Evolutionary conservation across 2,888 invertebrate species (phyloP), one percentile per base, ranked within the genome.

Genomic region (Andrena bucephala): DNA sequence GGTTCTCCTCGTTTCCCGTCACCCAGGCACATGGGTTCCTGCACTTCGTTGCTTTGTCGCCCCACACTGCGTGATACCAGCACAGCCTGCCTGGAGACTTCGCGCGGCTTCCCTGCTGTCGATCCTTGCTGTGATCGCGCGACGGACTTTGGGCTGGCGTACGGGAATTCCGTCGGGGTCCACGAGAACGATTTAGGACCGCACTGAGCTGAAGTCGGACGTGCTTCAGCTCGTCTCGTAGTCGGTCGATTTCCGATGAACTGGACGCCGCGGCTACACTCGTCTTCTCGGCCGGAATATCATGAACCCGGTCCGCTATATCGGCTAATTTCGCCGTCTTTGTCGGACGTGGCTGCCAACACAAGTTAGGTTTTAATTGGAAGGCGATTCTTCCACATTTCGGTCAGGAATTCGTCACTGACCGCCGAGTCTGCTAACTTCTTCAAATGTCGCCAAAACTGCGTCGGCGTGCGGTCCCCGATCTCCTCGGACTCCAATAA

Each of bases 1-100:
- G 74, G 71, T 69, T 31, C 33, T 29, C 7, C 31, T 50, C 60
- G 80, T 83, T 83, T 83, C 42, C 70, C 66, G 63, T 2, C 27
- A 0, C 10, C 36, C 36, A 36, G 10, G 36, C 2, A 36, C 36
- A 36, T 2, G 36, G 36, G 10, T 2, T 36, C 36, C 2, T 36
- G 10, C 36, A 36, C 0, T 36, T 36, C 2, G 36, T 0, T 0
- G 36, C 36, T 36, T 36, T 36, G 10, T 36, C 2, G 36, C 36
- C 36, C 36, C 36, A 10, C 2, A 36, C 36, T 10, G 10, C 36
- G 36, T 36, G 36, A 10, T 36, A 36, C 36, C 36, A 36, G 10
- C 36, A 36, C 10, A 36, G 2, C 10, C 10, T 36, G 10, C 36
- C 10, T 2, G 36, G 36, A 36, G 36, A 36, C 10, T 36, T 36